Evolutionary conservation across 2,113 vertebrate genomes (phyloP).

Genomic region (Poicephalus gulielmi): DNA sequence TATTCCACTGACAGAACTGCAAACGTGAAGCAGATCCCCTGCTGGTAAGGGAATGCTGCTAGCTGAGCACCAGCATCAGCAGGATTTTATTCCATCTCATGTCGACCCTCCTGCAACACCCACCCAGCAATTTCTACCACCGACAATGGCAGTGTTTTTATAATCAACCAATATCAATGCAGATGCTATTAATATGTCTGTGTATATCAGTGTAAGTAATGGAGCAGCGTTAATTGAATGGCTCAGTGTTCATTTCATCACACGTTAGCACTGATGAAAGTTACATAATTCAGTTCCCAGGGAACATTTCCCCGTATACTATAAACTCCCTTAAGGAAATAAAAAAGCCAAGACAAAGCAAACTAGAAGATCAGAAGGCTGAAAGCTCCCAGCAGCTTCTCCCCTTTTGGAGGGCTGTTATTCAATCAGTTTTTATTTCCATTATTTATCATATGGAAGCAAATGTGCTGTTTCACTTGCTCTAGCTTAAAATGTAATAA

Average conservation of each 20-base stretch:
- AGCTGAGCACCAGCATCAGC: background rate
- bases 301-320: background rate
- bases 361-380: conserved; percentile 1
- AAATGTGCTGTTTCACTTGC: background rate
- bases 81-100: background rate
- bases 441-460: conserved; percentile 36
- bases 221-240: background rate
- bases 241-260: conserved; percentile 14
- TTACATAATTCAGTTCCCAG: background rate
- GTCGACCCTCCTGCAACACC: background rate
- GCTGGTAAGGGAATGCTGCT: background rate
- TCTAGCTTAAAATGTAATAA: background rate
- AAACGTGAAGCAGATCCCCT: rapidly evolving
- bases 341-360: conserved; percentile 30
- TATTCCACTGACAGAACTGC: background rate
- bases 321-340: background rate
- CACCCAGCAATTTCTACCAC: background rate
- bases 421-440: conserved; percentile 63
- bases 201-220: background rate
- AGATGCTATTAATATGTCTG: background rate
- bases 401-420: conserved; percentile 12
- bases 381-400: conserved; percentile 9
- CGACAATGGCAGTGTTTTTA: background rate
- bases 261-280: background rate
- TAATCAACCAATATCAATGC: background rate